These are phyloP conservation scores for Acanthococcus lagerstroemiae DNA, from an alignment of 2,888 invertebrate genomes.

Conservation along the genomic window DNA sequence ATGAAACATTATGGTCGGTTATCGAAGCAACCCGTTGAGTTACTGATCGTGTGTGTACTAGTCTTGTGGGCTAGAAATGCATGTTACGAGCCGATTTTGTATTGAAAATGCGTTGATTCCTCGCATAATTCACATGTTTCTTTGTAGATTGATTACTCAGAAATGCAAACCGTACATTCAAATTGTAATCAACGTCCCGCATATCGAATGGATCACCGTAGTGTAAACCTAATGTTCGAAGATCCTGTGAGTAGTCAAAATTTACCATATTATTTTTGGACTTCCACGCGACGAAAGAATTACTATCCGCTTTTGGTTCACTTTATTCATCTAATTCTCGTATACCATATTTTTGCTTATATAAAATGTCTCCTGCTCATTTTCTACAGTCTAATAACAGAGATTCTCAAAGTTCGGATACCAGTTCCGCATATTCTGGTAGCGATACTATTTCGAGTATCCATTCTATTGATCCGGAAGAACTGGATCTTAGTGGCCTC, in stretches of 20 bases:
- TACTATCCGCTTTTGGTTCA: not conserved
- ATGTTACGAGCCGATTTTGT: too few species aligned
- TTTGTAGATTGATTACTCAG: slow-evolving; percentile 22
- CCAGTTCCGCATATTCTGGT: slow-evolving; percentile 91
- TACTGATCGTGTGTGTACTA: too few species aligned
- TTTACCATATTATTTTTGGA: too few species aligned
- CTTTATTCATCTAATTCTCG: not conserved
- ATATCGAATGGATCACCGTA: slow-evolving; percentile 79
- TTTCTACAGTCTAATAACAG: slow-evolving; percentile 69
- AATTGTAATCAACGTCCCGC: slow-evolving; percentile 39
- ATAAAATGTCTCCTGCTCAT: slow-evolving; percentile 10
- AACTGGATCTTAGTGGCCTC: slow-evolving; percentile 85
- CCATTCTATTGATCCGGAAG: slow-evolving; percentile 63
- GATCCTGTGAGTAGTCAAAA: slow-evolving; percentile 19
- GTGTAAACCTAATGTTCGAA: slow-evolving; percentile 23
- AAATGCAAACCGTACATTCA: slow-evolving; percentile 22
- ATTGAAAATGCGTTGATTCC: not conserved
- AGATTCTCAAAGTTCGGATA: slow-evolving; percentile 81
- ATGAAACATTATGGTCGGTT: too few species aligned
- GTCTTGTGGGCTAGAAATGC: too few species aligned
- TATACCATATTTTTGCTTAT: not conserved
- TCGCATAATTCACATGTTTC: not conserved
- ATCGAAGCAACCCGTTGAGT: too few species aligned
- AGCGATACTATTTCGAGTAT: slow-evolving; percentile 92
- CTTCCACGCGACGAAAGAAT: not conserved